phyloP scores from a whole-genome alignment of 2,888 invertebrate genomes.

The Dinocampus coccinellae region DNA sequence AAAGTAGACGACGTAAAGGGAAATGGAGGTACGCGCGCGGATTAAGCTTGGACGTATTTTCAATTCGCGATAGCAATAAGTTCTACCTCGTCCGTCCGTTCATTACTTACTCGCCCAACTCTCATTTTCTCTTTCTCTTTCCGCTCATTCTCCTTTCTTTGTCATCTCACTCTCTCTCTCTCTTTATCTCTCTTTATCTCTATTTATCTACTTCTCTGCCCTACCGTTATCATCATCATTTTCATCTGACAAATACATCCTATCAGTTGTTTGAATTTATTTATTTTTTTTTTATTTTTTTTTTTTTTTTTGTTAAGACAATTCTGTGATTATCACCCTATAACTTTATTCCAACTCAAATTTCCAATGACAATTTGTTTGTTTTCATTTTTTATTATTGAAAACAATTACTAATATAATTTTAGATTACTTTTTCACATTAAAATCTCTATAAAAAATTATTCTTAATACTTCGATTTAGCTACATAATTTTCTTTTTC shows the following conservation, averaged over 20 bases:
- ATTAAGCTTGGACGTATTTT: constrained; percentile 56
- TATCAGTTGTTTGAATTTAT: too few relatives aligned
- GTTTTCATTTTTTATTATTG: background rate
- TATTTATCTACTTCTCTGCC: too few relatives aligned
- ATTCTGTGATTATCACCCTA: background rate
- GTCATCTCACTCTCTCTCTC: constrained; percentile 14
- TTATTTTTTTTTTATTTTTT: background rate
- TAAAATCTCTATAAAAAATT: too few relatives aligned
- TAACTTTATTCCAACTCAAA: background rate
- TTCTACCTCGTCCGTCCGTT: constrained; percentile 54
- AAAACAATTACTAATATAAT: too few relatives aligned
- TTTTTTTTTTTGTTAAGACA: background rate
- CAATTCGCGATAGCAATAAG: constrained; percentile 60
- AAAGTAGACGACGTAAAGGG: constrained; percentile 18
- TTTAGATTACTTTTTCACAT: too few relatives aligned
- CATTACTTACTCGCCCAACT: constrained; percentile 48
- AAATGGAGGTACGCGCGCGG: constrained; percentile 32
- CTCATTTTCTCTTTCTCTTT: constrained; percentile 36
- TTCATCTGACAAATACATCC: too few relatives aligned
- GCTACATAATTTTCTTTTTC: too few relatives aligned
- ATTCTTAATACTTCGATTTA: too few relatives aligned
- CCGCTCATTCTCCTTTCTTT: constrained; percentile 23
- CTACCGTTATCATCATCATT: too few relatives aligned
- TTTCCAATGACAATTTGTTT: background rate
- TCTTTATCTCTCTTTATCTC: too few relatives aligned